These are phyloP conservation scores for Xerus rutilus DNA, from an alignment of 2,797 vertebrate species.

Conservation along the genomic window DNA sequence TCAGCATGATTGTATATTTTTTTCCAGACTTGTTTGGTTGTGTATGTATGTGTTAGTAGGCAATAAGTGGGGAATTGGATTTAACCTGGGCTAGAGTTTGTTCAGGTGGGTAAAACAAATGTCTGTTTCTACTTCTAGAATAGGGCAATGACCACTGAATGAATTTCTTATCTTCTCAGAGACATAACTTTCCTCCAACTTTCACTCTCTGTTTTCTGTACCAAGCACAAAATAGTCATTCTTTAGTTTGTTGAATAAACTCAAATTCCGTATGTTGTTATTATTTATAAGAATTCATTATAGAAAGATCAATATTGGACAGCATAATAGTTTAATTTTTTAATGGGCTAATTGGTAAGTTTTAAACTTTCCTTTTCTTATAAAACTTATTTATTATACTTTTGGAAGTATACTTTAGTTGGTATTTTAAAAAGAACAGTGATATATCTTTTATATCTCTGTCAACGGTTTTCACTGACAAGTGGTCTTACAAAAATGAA, in stretches of 20 bases:
- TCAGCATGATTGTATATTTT: background rate
- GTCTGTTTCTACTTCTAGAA: background rate
- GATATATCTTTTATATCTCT: background rate
- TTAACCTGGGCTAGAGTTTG: background rate
- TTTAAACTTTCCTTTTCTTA: background rate
- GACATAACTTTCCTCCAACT: background rate
- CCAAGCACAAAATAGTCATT: background rate
- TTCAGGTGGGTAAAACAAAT: background rate
- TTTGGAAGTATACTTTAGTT: conserved; percentile 14
- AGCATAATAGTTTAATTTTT: background rate
- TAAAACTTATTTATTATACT: background rate
- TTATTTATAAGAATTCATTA: background rate
- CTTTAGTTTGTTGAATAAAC: conserved; percentile 18
- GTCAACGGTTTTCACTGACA: background rate
- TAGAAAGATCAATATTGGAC: background rate
- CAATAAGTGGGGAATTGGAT: background rate
- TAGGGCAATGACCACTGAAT: background rate
- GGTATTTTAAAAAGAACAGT: conserved; percentile 21
- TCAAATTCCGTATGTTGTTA: background rate
- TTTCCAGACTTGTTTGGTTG: background rate
- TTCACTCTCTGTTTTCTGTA: conserved; percentile 25
- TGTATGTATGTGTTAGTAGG: background rate
- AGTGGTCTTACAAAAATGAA: background rate
- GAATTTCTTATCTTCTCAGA: background rate
- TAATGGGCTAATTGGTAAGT: background rate